These are phyloP conservation scores for Manduca sexta DNA, from an alignment of 1,140 invertebrate genomes.

Conservation along the genomic window DNA sequence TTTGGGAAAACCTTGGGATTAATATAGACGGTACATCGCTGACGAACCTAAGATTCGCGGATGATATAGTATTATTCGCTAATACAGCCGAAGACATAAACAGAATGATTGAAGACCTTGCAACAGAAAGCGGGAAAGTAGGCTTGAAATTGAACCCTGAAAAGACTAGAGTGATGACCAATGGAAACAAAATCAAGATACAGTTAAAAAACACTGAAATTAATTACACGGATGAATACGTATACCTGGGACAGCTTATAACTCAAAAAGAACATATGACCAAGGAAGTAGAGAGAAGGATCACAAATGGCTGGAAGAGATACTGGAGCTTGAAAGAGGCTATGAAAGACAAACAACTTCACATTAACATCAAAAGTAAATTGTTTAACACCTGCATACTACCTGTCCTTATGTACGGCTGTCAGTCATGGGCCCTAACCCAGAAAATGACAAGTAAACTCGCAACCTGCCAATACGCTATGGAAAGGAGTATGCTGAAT, in stretches of 20 bases:
- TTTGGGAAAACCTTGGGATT: slow-evolving; percentile 1
- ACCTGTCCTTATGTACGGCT: slow-evolving; percentile 15
- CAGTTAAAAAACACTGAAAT: not conserved
- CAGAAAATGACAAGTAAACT: too few relatives aligned
- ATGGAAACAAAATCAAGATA: not conserved
- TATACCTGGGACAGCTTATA: too few relatives aligned
- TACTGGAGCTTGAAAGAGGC: too few relatives aligned
- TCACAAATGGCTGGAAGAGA: too few relatives aligned
- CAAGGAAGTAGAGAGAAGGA: too few relatives aligned
- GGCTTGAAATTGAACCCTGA: not conserved
- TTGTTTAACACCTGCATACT: slow-evolving; percentile 21
- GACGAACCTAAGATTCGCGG: slow-evolving; percentile 15
- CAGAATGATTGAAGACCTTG: too few relatives aligned
- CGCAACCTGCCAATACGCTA: too few relatives aligned
- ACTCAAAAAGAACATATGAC: too few relatives aligned
- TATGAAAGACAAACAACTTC: too few relatives aligned
- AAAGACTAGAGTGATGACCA: too few relatives aligned
- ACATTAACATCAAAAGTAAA: slow-evolving; percentile 24
- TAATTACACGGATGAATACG: not conserved
- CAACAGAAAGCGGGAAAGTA: not conserved
- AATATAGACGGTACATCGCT: slow-evolving; percentile 13
- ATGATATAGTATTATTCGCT: slow-evolving; percentile 5
- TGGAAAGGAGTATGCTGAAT: too few relatives aligned
- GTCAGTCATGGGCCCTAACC: slow-evolving; percentile 21
- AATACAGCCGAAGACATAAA: not conserved